Evolutionary conservation across 2,888 invertebrate species (phyloP).

Genomic region (Cantharis rustica): DNA sequence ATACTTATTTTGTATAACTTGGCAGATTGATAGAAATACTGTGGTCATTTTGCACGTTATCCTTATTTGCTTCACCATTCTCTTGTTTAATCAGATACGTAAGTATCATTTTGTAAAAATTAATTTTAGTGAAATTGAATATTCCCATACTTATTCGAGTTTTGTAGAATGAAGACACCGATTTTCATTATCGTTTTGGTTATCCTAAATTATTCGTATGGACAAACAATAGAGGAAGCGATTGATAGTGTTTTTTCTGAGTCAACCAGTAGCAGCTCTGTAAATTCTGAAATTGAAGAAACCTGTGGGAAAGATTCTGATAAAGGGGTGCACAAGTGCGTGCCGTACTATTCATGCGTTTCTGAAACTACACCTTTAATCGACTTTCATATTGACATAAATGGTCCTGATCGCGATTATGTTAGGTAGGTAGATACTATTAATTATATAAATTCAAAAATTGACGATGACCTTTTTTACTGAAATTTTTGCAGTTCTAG

Average conservation of each 20-base stretch:
- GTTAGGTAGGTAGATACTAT: too few species aligned
- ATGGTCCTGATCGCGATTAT: too few species aligned
- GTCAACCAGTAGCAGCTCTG: not conserved
- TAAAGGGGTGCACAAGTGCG: not conserved
- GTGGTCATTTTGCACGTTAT: not conserved
- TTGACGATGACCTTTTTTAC: too few species aligned
- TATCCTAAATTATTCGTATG: not conserved
- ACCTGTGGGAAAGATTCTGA: not conserved
- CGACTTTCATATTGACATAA: too few species aligned
- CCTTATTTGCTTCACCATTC: not conserved
- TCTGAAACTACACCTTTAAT: too few species aligned
- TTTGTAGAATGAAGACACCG: too few species aligned
- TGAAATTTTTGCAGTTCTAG: too few species aligned
- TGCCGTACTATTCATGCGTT: not conserved
- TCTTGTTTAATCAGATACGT: not conserved
- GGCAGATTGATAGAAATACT: too few species aligned
- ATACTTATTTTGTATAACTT: too few species aligned
- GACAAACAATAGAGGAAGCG: not conserved
- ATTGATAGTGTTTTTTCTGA: not conserved
- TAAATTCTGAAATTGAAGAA: too few species aligned
- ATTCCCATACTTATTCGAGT: too few species aligned
- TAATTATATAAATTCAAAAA: too few species aligned
- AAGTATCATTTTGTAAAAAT: not conserved
- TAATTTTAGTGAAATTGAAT: not conserved
- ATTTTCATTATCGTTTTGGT: not conserved